phyloP scores from a whole-genome alignment of 2,113 vertebrate species.

The Tachysurus fulvidraco region DNA sequence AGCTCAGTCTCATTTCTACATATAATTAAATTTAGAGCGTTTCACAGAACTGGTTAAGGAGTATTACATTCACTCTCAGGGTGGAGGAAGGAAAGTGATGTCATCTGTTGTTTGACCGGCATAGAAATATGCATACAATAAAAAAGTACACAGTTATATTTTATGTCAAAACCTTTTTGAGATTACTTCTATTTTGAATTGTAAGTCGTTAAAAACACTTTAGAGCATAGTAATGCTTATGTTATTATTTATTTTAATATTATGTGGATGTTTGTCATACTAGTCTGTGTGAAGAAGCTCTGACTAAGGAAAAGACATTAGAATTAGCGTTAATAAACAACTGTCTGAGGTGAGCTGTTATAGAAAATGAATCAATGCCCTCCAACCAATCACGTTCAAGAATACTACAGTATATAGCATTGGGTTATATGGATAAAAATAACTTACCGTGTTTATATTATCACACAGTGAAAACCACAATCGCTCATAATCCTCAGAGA shows the following conservation, averaged over 20 bases:
- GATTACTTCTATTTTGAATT: neutral
- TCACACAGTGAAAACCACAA: neutral
- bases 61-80: constrained; percentile 12
- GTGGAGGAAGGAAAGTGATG: neutral
- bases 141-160: too few relatives aligned
- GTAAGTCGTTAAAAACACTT: neutral
- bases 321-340: neutral
- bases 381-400: neutral
- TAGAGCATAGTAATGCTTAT: neutral
- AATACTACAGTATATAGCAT: neutral
- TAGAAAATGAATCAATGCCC: neutral
- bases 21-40: neutral
- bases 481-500: neutral
- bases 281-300: neutral
- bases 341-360: neutral
- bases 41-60: constrained; percentile 7
- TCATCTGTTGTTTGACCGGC: neutral
- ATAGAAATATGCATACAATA: neutral
- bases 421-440: neutral
- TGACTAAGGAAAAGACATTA: neutral
- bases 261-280: neutral
- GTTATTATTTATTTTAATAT: neutral
- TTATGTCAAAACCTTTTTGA: neutral
- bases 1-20: neutral
- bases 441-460: neutral